phyloP scores from a whole-genome alignment of 2,113 vertebrate genomes.

The Dicrurus megarhynchus region DNA sequence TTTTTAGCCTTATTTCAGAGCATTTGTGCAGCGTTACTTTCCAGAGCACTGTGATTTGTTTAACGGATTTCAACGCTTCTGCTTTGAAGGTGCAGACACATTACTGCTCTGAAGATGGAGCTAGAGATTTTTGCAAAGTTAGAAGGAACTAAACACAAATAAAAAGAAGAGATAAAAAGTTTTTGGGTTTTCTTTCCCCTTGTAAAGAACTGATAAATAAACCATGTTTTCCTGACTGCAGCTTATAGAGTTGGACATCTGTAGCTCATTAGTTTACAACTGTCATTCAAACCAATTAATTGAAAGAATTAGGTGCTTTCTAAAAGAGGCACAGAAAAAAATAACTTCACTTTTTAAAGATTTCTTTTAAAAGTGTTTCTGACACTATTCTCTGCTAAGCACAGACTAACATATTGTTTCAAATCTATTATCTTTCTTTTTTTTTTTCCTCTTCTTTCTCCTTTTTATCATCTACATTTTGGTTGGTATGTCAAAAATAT shows the following conservation, averaged over 20 bases:
- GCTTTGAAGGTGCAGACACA: constrained; percentile 17
- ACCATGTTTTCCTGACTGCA: constrained; percentile 2
- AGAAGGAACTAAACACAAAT: neutral
- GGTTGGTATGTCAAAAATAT: neutral
- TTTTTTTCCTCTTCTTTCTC: neutral
- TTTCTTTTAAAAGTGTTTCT: constrained; percentile 12
- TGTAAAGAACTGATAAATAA: constrained; percentile 43
- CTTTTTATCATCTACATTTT: neutral
- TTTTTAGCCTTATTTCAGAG: neutral
- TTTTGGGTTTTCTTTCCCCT: neutral
- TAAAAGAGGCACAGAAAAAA: constrained; percentile 19
- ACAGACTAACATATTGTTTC: neutral
- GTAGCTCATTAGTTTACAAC: constrained; percentile 51
- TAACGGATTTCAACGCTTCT: neutral
- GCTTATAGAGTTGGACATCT: constrained; percentile 47
- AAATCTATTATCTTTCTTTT: neutral
- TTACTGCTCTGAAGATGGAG: constrained; percentile 73
- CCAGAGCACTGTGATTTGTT: neutral
- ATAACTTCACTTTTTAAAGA: neutral
- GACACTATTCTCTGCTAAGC: neutral
- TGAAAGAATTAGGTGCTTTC: constrained; percentile 45
- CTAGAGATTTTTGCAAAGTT: constrained; percentile 68
- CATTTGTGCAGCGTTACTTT: neutral
- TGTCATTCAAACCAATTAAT: constrained; percentile 59
- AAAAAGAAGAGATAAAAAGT: neutral